These are phyloP conservation scores for Temnopleurus reevesii DNA, from an alignment of 53 echinoderm and acorn worm species.

Conservation along the genomic window DNA sequence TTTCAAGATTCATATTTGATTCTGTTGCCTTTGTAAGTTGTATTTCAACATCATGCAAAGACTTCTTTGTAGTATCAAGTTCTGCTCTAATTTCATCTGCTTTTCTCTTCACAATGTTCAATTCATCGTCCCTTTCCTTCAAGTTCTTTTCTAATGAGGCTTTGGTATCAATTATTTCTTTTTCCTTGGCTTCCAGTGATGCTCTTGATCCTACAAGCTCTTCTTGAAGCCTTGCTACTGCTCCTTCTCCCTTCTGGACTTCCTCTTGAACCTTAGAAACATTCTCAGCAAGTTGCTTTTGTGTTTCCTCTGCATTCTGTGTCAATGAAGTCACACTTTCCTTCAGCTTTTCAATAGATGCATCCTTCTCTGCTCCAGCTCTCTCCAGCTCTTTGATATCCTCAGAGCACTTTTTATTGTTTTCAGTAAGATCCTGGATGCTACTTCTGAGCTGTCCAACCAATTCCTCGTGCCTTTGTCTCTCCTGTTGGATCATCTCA, in stretches of 20 bases:
- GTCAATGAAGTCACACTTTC: constrained; percentile 55
- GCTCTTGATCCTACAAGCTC: constrained; percentile 57
- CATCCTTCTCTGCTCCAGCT: constrained; percentile 65
- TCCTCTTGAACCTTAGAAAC: constrained; percentile 55
- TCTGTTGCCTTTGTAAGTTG: constrained; percentile 51
- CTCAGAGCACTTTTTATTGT: constrained; percentile 75
- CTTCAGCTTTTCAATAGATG: constrained; percentile 57
- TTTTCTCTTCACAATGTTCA: background rate
- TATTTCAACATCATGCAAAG: constrained; percentile 54
- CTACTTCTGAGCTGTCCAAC: constrained; percentile 61
- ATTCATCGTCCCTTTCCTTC: constrained; percentile 59
- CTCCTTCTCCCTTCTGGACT: constrained; percentile 35
- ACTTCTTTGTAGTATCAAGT: constrained; percentile 55
- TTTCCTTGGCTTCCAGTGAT: constrained; percentile 34
- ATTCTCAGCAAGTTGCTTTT: constrained; percentile 59
- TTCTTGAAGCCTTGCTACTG: constrained; percentile 39
- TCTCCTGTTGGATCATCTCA: constrained; percentile 72
- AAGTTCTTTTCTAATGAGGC: constrained; percentile 55
- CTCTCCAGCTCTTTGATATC: constrained; percentile 70
- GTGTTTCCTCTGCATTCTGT: constrained; percentile 68
- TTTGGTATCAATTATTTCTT: constrained; percentile 50
- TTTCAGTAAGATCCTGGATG: constrained; percentile 67
- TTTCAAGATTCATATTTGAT: constrained; percentile 54
- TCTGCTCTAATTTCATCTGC: constrained; percentile 19
- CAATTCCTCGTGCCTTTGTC: constrained; percentile 73